phyloP scores from a whole-genome alignment of 2,888 invertebrate genomes.

The Trissolcus brochymenae region DNA sequence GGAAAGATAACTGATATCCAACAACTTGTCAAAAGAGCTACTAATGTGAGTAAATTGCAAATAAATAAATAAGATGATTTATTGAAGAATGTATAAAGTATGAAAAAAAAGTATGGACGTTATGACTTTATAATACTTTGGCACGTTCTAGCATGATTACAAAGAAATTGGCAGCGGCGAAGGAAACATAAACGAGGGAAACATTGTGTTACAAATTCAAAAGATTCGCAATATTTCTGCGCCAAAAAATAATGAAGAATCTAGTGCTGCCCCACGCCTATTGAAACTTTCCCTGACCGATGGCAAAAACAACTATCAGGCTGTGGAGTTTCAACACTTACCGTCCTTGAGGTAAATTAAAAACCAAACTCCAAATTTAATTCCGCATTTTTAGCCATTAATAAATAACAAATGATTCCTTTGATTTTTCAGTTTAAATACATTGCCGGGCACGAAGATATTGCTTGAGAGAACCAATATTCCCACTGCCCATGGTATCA shows the following conservation, averaged over 20 bases:
- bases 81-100: too few relatives aligned
- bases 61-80: too few relatives aligned
- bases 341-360: slow-evolving; percentile 79
- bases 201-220: slow-evolving; percentile 89
- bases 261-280: slow-evolving; percentile 88
- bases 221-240: slow-evolving; percentile 92
- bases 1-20: slow-evolving; percentile 81
- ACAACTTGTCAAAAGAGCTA: slow-evolving; percentile 81
- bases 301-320: slow-evolving; percentile 87
- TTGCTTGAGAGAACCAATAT: slow-evolving; percentile 78
- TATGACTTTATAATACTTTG: neutral
- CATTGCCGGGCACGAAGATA: slow-evolving; percentile 93
- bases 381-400: neutral
- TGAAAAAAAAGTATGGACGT: too few relatives aligned
- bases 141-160: slow-evolving; percentile 82
- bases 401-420: neutral
- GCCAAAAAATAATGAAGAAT: slow-evolving; percentile 93
- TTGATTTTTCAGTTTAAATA: slow-evolving; percentile 80
- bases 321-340: slow-evolving; percentile 86
- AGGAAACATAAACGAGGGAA: slow-evolving; percentile 67
- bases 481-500: slow-evolving; percentile 83
- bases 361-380: neutral
- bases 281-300: slow-evolving; percentile 90
- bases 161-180: slow-evolving; percentile 85
- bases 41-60: slow-evolving; percentile 81